A percentile compares a stretch with the other conserved stretches of the same genome.
These are phyloP conservation scores for Eupristina koningsbergeri DNA, from an alignment of 1,140 invertebrate genomes.

Conservation along the genomic window DNA sequence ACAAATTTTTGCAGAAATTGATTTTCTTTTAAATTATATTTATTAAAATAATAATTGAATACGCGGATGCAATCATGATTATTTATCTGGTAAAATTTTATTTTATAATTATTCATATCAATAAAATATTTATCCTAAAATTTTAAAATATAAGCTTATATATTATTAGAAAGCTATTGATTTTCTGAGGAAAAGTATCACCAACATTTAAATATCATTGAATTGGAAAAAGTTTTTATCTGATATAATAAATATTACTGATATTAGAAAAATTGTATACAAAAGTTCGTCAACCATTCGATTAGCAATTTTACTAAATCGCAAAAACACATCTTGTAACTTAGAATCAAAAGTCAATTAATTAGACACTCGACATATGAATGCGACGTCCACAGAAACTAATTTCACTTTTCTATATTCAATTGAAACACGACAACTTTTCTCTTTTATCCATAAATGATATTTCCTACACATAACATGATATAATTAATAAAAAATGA, in stretches of 20 bases:
- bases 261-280: constrained; percentile 8
- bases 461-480: constrained; percentile 7
- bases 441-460: constrained; percentile 2
- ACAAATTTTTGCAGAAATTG: background rate
- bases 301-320: background rate
- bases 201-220: background rate
- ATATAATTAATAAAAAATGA: background rate
- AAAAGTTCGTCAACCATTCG: constrained; percentile 8
- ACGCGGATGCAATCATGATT: background rate
- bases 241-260: background rate
- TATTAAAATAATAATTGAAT: background rate
- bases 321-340: background rate
- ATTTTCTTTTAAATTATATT: background rate
- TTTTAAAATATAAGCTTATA: background rate
- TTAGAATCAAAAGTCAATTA: constrained; percentile 26
- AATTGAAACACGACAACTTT: background rate
- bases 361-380: constrained; percentile 41
- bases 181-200: background rate
- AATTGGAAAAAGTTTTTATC: background rate
- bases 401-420: constrained; percentile 24
- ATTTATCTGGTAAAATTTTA: background rate
- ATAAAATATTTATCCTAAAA: background rate
- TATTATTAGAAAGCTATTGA: constrained; percentile 1
- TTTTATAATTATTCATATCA: background rate
- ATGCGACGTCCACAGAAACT: constrained; percentile 36